Evolutionary conservation across 2,888 invertebrate species (phyloP).

Genomic region (Drosophila kuntzei): DNA sequence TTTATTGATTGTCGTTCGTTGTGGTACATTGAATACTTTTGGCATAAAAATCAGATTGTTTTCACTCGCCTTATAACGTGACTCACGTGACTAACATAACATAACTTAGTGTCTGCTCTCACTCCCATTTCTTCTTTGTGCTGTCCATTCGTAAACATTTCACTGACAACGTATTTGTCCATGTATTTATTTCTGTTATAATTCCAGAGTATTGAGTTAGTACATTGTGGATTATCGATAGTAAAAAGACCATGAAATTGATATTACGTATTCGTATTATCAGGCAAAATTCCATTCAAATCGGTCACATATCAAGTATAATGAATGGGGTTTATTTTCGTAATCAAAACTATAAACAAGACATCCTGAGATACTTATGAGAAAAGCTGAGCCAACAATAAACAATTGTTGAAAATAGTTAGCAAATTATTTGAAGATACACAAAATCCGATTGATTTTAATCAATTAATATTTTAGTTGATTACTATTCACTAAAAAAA

Average conservation of each 20-base stretch:
- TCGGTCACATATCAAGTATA: too few species aligned
- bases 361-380: too few species aligned
- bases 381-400: too few species aligned
- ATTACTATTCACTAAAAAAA: too few species aligned
- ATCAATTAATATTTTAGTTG: too few species aligned
- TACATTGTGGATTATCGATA: slow-evolving; percentile 5
- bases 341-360: too few species aligned
- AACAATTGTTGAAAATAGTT: too few species aligned
- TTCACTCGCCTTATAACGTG: not conserved
- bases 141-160: slow-evolving; percentile 14
- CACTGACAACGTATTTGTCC: not conserved
- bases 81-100: slow-evolving; percentile 8
- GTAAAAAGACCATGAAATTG: not conserved
- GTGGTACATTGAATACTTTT: slow-evolving; percentile 1
- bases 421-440: too few species aligned
- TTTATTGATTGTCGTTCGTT: not conserved
- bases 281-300: not conserved
- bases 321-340: too few species aligned
- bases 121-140: slow-evolving; percentile 4
- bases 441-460: too few species aligned
- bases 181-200: not conserved
- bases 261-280: slow-evolving; percentile 9
- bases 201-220: not conserved
- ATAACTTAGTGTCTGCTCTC: not conserved
- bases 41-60: slow-evolving; percentile 1